Percentiles rank a stretch among this genome's conserved stretches.
phyloP scores from a whole-genome alignment of 2,113 vertebrate genomes.

The Hippotragus niger region DNA sequence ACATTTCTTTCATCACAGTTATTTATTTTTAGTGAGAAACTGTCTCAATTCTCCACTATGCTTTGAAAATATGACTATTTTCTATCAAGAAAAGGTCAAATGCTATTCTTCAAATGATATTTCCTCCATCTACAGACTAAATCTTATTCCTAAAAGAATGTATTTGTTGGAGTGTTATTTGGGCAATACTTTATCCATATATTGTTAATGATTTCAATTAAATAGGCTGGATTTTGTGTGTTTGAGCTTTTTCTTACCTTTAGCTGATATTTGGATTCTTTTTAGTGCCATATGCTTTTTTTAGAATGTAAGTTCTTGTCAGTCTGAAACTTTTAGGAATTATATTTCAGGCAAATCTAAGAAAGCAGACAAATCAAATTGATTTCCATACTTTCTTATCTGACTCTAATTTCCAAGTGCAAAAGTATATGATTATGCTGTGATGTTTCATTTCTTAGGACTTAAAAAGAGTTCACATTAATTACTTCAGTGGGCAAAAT shows the following conservation, averaged over 20 bases:
- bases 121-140: conserved; percentile 4
- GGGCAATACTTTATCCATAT: not conserved
- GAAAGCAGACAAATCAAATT: not conserved
- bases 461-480: not conserved
- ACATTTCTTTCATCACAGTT: conserved; percentile 13
- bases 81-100: not conserved
- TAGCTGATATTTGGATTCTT: not conserved
- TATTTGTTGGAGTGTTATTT: not conserved
- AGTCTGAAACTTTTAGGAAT: not conserved
- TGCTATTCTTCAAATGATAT: not conserved
- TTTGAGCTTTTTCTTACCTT: not conserved
- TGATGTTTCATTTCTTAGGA: not conserved
- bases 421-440: not conserved
- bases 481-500: not conserved
- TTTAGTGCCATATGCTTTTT: not conserved
- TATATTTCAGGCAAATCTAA: conserved; percentile 19
- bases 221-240: not conserved
- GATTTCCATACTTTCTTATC: not conserved
- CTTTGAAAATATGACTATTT: conserved; percentile 31
- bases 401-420: not conserved
- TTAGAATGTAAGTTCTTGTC: not conserved
- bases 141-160: conserved; percentile 6
- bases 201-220: not conserved
- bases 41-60: conserved; percentile 7
- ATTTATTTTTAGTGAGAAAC: conserved; percentile 67